Percentiles rank a stretch among this genome's conserved stretches.
These are phyloP conservation scores for Andrena camellia DNA, from an alignment of 2,888 invertebrate species.

Conservation along the genomic window DNA sequence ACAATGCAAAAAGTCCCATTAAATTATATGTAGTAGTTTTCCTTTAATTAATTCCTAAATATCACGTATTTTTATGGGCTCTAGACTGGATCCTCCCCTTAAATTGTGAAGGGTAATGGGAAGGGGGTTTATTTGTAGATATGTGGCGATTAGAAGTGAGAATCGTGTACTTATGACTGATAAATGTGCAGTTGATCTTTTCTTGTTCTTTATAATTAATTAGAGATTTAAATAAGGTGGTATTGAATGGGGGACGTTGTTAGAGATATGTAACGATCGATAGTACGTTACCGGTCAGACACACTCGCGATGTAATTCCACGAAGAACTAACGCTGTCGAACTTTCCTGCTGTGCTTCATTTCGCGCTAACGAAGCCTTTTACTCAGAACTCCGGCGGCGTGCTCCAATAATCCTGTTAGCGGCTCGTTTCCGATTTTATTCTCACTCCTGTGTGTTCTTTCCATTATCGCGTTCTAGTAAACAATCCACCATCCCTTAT, in stretches of 20 bases:
- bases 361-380: conserved; percentile 57
- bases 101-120: no score
- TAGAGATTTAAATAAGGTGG: no score
- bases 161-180: no score
- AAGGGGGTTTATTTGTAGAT: no score
- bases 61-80: no score
- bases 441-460: conserved; percentile 6
- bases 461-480: neutral
- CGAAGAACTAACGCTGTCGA: conserved; percentile 55
- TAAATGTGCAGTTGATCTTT: no score
- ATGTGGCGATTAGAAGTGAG: no score
- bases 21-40: no score
- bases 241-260: neutral
- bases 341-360: conserved; percentile 54
- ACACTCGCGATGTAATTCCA: conserved; percentile 36
- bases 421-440: conserved; percentile 47
- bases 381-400: conserved; percentile 52
- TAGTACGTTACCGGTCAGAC: conserved; percentile 24
- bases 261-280: conserved; percentile 34
- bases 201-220: no score
- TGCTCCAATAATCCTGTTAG: conserved; percentile 49
- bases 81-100: no score
- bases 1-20: no score
- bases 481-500: neutral
- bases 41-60: no score